Evolutionary conservation across 2,797 vertebrate genomes (phyloP).

Genomic region (Anomalospiza imberbis): DNA sequence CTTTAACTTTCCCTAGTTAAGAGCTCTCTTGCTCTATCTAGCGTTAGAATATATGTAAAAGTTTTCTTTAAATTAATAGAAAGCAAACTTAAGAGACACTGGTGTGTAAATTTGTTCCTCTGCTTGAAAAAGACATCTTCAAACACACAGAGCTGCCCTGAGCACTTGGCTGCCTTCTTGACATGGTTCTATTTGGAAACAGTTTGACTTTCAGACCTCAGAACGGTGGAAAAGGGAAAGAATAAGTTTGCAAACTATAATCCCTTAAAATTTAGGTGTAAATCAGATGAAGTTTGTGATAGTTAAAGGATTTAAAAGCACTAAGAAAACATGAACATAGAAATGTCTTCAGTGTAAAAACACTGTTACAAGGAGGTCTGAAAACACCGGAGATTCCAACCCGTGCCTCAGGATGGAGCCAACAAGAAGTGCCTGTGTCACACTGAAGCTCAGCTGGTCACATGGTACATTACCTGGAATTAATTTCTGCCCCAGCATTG

Average conservation of each 20-base stretch:
- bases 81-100: background rate
- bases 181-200: background rate
- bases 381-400: background rate
- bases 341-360: background rate
- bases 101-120: background rate
- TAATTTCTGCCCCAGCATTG: constrained; percentile 98
- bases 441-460: background rate
- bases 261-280: background rate
- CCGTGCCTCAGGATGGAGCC: background rate
- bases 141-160: background rate
- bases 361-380: background rate
- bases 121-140: background rate
- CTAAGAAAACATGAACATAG: background rate
- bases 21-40: background rate
- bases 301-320: background rate
- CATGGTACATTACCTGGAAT: constrained; percentile 86
- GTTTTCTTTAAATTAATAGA: background rate
- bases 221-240: background rate
- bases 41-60: background rate
- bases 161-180: background rate
- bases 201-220: background rate
- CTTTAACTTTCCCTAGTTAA: background rate
- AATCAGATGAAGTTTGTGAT: background rate
- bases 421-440: background rate
- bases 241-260: background rate